These are phyloP conservation scores for Pteropus alecto DNA, from an alignment of 2,113 vertebrate species.

Conservation along the genomic window DNA sequence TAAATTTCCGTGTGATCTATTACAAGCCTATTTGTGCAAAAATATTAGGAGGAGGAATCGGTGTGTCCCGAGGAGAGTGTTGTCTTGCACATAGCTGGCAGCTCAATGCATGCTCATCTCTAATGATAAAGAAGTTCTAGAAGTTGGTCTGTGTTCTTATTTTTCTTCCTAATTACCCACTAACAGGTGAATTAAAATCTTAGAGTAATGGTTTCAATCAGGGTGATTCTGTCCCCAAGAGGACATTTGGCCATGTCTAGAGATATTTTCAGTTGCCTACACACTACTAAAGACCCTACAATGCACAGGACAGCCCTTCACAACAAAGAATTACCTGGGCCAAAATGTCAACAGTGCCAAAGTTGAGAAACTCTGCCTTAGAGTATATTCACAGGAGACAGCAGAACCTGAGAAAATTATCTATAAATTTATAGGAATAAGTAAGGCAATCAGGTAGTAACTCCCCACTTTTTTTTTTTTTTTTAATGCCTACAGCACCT, in stretches of 20 bases:
- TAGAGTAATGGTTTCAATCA: background rate
- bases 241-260: background rate
- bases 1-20: background rate
- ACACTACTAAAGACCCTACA: background rate
- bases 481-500: no score
- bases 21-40: background rate
- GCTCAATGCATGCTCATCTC: background rate
- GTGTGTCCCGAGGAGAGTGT: background rate
- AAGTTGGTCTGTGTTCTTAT: background rate
- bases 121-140: background rate
- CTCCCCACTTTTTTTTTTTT: no score
- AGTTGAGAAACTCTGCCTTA: background rate
- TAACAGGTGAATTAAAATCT: background rate
- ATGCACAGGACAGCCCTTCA: background rate
- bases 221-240: background rate
- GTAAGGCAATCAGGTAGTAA: background rate
- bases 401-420: background rate
- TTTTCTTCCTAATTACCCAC: background rate
- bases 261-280: background rate
- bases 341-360: background rate
- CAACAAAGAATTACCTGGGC: background rate
- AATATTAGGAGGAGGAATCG: background rate
- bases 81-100: background rate
- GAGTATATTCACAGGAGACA: background rate
- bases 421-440: background rate